phyloP scores from a whole-genome alignment of 2,888 invertebrate genomes.

The Campoplex nolae region DNA sequence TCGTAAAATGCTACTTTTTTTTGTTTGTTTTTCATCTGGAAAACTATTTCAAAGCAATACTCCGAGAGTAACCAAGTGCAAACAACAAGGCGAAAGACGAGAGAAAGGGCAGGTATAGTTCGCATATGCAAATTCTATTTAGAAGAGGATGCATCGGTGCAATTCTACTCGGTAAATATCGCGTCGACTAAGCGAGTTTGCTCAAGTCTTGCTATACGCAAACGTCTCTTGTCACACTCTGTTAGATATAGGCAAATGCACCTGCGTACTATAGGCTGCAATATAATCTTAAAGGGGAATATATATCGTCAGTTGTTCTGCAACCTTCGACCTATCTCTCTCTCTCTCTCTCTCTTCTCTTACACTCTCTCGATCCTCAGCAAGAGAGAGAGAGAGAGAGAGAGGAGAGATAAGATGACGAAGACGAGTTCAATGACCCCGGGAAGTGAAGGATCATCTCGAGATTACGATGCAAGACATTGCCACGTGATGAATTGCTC shows the following conservation, averaged over 20 bases:
- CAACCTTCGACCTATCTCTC: constrained; percentile 52
- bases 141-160: constrained; percentile 46
- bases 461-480: constrained; percentile 26
- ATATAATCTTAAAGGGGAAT: constrained; percentile 33
- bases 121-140: constrained; percentile 14
- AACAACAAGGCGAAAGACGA: constrained; percentile 38
- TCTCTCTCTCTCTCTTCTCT: constrained; percentile 25
- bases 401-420: constrained; percentile 42
- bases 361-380: background rate
- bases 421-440: constrained; percentile 59
- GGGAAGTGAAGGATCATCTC: constrained; percentile 49
- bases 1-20: background rate
- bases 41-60: background rate
- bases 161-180: constrained; percentile 62
- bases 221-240: constrained; percentile 52
- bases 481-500: constrained; percentile 12
- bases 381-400: too few relatives aligned
- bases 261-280: constrained; percentile 23
- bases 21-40: background rate
- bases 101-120: constrained; percentile 46
- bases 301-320: constrained; percentile 31
- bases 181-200: constrained; percentile 60
- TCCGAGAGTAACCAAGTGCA: constrained; percentile 4
- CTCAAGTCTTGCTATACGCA: constrained; percentile 33
- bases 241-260: constrained; percentile 31